A percentile compares a stretch with the other conserved stretches of the same genome.
Conservation (phyloP, 2,888 invertebrate genomes). For the Stegana nigrithorax region DNA sequence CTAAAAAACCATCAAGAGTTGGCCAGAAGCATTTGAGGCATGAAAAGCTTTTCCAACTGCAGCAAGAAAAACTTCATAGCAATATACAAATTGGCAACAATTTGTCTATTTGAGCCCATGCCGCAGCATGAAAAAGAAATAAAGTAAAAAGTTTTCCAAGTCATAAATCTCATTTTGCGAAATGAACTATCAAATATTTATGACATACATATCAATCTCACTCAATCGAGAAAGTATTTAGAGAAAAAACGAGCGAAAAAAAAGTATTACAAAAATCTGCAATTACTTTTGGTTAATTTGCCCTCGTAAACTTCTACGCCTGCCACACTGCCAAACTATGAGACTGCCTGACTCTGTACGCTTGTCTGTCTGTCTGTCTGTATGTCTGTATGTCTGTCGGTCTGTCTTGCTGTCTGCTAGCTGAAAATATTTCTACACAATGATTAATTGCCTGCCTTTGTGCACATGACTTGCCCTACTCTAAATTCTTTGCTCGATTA, state of each 20-base stretch:
- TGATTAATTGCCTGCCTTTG: constrained; percentile 47
- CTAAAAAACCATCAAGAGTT: no score
- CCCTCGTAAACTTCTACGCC: background rate
- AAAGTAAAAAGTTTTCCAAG: constrained; percentile 41
- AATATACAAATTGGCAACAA: no score
- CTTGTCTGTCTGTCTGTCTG: background rate
- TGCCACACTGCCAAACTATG: background rate
- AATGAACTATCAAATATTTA: constrained; percentile 49
- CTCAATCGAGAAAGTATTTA: background rate
- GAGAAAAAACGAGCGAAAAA: no score
- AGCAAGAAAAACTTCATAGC: no score
- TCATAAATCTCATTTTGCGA: constrained; percentile 51
- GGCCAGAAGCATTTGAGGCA: no score
- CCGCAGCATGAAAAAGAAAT: constrained; percentile 51
- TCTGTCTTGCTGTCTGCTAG: constrained; percentile 7
- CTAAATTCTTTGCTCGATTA: constrained; percentile 16
- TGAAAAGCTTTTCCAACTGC: background rate
- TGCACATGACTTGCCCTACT: constrained; percentile 22
- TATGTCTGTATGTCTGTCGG: constrained; percentile 45
- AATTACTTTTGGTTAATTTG: constrained; percentile 39
- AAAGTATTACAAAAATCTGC: constrained; percentile 40
- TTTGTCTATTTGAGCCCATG: no score
- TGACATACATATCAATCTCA: background rate
- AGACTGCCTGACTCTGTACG: background rate
- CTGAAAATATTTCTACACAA: constrained; percentile 25